Conservation (phyloP, 2,888 invertebrate species). For the Tiliacea citrago region DNA sequence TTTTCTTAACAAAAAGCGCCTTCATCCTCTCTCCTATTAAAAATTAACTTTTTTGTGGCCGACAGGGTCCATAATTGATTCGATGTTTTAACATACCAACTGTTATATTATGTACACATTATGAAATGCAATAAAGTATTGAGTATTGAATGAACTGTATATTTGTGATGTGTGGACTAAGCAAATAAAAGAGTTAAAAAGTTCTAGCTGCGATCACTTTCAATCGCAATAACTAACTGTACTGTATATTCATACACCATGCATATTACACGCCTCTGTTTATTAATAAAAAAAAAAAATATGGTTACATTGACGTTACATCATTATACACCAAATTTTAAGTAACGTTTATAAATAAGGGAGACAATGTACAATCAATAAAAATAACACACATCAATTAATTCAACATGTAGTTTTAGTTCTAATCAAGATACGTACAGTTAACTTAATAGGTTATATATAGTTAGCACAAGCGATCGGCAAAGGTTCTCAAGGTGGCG, state of each 20-base stretch:
- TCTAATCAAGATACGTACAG: conserved; percentile 36
- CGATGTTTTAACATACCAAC: no score
- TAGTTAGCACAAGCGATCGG: conserved; percentile 68
- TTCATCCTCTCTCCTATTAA: no score
- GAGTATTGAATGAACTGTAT: no score
- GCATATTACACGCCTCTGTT: not conserved
- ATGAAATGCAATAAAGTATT: no score
- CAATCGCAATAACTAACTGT: not conserved
- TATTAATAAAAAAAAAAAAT: not conserved
- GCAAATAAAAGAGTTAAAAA: no score
- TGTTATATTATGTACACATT: no score
- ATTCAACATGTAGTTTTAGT: conserved; percentile 22
- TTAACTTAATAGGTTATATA: conserved; percentile 52
- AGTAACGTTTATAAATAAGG: no score
- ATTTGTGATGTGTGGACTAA: no score
- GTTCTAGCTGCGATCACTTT: not conserved
- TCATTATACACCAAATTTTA: not conserved
- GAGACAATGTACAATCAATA: not conserved
- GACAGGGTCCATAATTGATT: no score
- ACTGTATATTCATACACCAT: not conserved
- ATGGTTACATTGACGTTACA: not conserved
- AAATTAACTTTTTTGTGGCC: no score
- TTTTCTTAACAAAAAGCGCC: no score
- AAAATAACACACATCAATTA: not conserved
- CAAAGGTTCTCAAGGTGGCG: conserved; percentile 85